These are phyloP conservation scores for Pluvianellus socialis DNA, from an alignment of 2,113 vertebrate species.

Conservation along the genomic window DNA sequence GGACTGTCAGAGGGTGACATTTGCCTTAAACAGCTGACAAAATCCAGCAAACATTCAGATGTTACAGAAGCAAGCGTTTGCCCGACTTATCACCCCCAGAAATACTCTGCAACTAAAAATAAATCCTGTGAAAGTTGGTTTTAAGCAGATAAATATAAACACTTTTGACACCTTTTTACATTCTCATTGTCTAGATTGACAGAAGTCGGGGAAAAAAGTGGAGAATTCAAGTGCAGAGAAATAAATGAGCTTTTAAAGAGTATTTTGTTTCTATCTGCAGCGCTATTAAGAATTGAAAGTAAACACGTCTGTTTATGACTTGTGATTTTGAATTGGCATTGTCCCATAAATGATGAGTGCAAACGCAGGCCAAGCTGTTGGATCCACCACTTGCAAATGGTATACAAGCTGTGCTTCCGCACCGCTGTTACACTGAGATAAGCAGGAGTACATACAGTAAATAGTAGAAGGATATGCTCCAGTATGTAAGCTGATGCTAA, in stretches of 20 bases:
- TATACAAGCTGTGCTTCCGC: not conserved
- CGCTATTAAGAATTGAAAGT: not conserved
- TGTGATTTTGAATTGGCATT: conserved; percentile 1
- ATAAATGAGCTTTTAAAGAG: not conserved
- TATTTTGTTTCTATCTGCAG: not conserved
- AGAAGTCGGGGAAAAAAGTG: not conserved
- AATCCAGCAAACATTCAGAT: not conserved
- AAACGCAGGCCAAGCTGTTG: not conserved
- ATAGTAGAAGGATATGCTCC: not conserved
- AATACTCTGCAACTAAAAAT: not conserved
- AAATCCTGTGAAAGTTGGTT: not conserved
- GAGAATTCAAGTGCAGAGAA: not conserved
- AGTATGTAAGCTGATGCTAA: not conserved
- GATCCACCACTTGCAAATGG: not conserved
- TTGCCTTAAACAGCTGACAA: not conserved
- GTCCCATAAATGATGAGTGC: not conserved
- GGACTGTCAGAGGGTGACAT: not conserved
- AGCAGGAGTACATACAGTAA: not conserved
- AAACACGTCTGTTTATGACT: not conserved
- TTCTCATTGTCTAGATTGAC: not conserved
- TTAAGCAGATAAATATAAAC: not conserved
- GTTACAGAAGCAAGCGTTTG: not conserved
- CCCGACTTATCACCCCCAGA: not conserved
- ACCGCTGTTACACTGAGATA: not conserved
- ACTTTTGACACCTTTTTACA: not conserved